Evolutionary conservation across 2,888 invertebrate species (phyloP).

Genomic region (Dryobota labecula): DNA sequence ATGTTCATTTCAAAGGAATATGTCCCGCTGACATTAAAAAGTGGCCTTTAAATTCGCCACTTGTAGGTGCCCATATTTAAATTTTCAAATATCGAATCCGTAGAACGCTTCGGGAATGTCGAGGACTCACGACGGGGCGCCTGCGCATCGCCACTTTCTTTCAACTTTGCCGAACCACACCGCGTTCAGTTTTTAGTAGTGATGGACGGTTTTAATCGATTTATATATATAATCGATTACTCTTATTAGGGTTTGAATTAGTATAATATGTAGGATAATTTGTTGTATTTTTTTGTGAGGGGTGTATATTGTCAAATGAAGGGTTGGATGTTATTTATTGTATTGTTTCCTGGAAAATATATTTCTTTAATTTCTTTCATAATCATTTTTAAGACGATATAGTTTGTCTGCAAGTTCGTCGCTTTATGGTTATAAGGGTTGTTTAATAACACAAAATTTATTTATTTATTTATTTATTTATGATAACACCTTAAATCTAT

Average conservation of each 20-base stretch:
- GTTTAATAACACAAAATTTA: too few species aligned
- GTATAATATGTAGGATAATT: conserved; percentile 55
- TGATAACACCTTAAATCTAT: too few species aligned
- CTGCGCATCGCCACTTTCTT: conserved; percentile 82
- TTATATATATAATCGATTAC: conserved; percentile 67
- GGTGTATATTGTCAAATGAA: conserved; percentile 34
- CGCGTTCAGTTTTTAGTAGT: conserved; percentile 64
- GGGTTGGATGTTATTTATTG: conserved; percentile 48
- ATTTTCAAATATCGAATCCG: conserved; percentile 73
- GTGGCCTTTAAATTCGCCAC: conserved; percentile 69
- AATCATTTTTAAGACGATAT: background rate
- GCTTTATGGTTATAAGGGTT: background rate
- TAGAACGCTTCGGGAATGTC: conserved; percentile 77
- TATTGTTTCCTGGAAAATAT: conserved; percentile 29
- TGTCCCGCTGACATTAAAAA: conserved; percentile 69
- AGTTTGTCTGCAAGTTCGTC: background rate
- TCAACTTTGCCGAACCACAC: conserved; percentile 81
- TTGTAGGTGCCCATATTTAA: conserved; percentile 70
- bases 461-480: too few species aligned
- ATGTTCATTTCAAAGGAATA: conserved; percentile 60
- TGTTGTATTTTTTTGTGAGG: conserved; percentile 46
- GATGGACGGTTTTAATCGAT: conserved; percentile 70
- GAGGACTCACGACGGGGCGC: conserved; percentile 83
- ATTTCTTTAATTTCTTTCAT: background rate
- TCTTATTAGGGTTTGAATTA: conserved; percentile 62